These are phyloP conservation scores for Artibeus jamaicensis DNA, from an alignment of 2,797 vertebrate genomes.

Conservation along the genomic window DNA sequence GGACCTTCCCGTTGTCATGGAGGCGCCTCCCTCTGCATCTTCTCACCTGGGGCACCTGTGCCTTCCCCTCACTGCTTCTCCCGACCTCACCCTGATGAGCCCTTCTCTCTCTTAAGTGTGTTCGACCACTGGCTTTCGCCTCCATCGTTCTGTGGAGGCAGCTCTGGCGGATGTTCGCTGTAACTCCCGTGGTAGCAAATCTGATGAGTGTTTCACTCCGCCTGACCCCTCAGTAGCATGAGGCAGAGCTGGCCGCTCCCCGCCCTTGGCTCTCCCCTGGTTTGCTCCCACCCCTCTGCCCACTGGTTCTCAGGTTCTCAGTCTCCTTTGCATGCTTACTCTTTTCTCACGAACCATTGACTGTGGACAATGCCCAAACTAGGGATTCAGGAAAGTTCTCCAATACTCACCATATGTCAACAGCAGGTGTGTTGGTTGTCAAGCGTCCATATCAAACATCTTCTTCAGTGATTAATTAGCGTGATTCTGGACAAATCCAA, in stretches of 20 bases:
- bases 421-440: not conserved
- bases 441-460: not conserved
- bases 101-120: not conserved
- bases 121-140: not conserved
- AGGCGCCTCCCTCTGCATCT: not conserved
- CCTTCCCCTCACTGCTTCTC: not conserved
- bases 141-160: too few relatives aligned
- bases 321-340: not conserved
- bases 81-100: not conserved
- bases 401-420: not conserved
- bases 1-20: rapidly evolving
- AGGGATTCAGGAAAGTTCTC: not conserved
- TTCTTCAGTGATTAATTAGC: not conserved
- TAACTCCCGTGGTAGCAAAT: not conserved
- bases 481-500: not conserved
- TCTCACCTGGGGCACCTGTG: rapidly evolving
- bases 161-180: not conserved
- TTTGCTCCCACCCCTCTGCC: not conserved
- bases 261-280: not conserved
- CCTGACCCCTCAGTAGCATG: not conserved
- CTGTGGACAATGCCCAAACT: too few relatives aligned
- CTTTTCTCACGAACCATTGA: not conserved
- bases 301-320: too few relatives aligned
- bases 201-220: not conserved
- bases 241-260: rapidly evolving